Conservation (phyloP, 2,797 vertebrate species). For the Amblyraja radiata region DNA sequence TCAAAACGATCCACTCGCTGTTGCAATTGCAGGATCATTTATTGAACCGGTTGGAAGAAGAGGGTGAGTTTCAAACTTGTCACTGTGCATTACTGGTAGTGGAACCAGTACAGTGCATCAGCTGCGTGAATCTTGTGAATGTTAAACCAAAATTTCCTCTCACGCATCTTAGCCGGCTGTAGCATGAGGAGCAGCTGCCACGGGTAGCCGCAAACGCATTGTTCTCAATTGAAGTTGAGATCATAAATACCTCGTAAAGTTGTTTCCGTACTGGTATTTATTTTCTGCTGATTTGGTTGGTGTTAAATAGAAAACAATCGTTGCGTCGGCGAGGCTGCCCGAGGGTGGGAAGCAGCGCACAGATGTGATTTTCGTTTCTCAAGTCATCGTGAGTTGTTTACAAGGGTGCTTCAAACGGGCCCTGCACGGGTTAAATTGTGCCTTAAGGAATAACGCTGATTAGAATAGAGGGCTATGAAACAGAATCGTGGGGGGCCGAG, state of each 20-base stretch:
- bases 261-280: not conserved
- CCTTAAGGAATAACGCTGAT: not conserved
- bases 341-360: not conserved
- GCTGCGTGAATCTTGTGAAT: too few species aligned
- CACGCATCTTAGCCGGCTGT: too few species aligned
- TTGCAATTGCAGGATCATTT: not conserved
- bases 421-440: not conserved
- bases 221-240: not conserved
- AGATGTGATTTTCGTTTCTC: not conserved
- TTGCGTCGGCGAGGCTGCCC: not conserved
- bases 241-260: not conserved
- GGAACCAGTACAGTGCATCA: not conserved
- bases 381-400: not conserved
- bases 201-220: not conserved
- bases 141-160: not conserved
- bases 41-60: not conserved
- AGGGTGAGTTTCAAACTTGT: not conserved
- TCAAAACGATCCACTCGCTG: not conserved
- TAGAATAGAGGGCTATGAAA: too few species aligned
- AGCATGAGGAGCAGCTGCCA: not conserved
- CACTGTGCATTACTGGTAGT: not conserved
- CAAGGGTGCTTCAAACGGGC: not conserved
- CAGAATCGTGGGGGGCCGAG: too few species aligned
- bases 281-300: not conserved
- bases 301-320: not conserved